Evolutionary conservation across 2,113 vertebrate genomes (phyloP), one percentile per base, ranked within the genome.

Genomic region (Dipodomys ordii): DNA sequence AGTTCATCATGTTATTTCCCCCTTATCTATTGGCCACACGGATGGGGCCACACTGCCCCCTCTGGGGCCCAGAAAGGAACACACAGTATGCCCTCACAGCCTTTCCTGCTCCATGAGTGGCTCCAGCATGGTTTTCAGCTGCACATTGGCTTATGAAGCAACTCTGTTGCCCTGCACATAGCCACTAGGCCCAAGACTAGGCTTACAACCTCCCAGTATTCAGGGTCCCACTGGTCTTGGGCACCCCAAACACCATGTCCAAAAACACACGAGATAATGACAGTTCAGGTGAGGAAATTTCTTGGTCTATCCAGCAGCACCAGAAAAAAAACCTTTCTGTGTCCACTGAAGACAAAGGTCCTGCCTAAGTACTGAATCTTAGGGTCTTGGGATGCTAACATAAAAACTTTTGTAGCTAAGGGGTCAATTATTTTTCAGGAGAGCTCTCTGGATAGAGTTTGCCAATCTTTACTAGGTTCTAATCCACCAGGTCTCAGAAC

Each of bases 181-280:
- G 97, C 97, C 71, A 99, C 97, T 89, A 99, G 98, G 69, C 99
- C 98, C 95, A 99, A 97, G 93, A 98, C 98, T 98, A 99, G 98
- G 95, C 98, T 99, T 96, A 98, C 97, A 0, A 99, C 98, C 92
- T 99, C 98, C 20, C 92, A 0, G 98, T 98, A 12, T 99, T 98
- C n/a, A 97, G 97, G 88, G 99, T 99, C 53, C 98, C 98, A 23
- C 53, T 57, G 53, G 53, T 16, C 3, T 28, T 97, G 0, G 98
- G 98, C 3, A 99, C 97, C 97, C 3, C 0, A 98, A 99, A 99
- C 83, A 99, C 98, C 99, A 99, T 99, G 93, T 99, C 99, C 99
- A 81, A 96, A 97, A 68, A 97, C 2, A 97, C 83, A 87, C 46
- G 71, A 91, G n/a, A 25, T 1, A 28, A 87, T 7, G 44, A 32